Evolutionary conservation across 2,113 vertebrate species (phyloP), one percentile per base, ranked within the genome.

Genomic region (Piprites chloris): DNA sequence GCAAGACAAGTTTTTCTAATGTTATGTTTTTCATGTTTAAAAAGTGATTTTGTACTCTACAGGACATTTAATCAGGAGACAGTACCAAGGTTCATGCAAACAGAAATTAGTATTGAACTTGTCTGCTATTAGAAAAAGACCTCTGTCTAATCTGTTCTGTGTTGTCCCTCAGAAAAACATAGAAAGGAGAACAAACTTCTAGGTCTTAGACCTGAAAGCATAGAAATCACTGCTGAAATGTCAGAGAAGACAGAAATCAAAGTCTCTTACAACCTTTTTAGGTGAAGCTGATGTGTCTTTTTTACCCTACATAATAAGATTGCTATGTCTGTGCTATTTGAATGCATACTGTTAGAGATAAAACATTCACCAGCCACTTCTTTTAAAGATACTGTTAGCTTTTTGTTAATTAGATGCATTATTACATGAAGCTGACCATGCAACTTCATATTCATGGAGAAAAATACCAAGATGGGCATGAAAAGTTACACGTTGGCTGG

Each of bases 1-100:
- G 26, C 21, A 85, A 86, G 93, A 75, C 33, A 93, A 94, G 74
- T 49, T 92, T 87, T 68, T 87, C 74, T 95, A 92, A 89, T 85
- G 62, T 24, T 27, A 49, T 77, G 11, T 37, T 94, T 95, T 93
- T 89, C 9, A 19, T 87, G 27, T 90, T 94, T 91, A 58, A 87
- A 92, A 89, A 39, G 18, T 56, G 32, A 47, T 32, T 95, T 93
- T 92, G 42, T 72, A 39, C 12, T 83, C 71, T 72, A 61, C 50
- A 63, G 49, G 69, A 30, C 21, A 89, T 91, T 78, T 95, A 89
- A 93, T 84, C 49, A 89, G 62, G 65, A 91, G 61, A 81, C 46
- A 71, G 14, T 72, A 82, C 24, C 52, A 63, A 79, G 41, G 41
- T 41, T 79, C 65, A 50, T 35, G 58, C 37, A 79, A 85, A 27